Evolutionary conservation across 2,113 vertebrate genomes (phyloP), one percentile per base, ranked within the genome.

Genomic region (Pachyramphus minor): DNA sequence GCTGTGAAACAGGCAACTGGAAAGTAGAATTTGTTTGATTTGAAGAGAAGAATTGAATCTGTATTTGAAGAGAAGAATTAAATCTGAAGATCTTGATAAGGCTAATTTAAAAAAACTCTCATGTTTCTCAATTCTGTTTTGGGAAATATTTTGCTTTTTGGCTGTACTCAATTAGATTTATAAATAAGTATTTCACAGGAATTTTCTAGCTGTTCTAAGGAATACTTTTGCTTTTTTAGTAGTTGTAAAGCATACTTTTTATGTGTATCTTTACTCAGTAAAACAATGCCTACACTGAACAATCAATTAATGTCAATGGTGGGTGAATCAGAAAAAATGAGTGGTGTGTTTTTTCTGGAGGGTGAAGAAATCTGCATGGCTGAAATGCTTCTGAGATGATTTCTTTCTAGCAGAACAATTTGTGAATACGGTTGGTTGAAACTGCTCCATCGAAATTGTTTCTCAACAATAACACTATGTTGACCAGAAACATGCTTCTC

Each of bases 311-410:
- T 56, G 75, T 56, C 81, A 92, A 67, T 58, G 84, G 52, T 37
- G 66, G 39, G 84, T 92, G 49, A 94, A 94, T 60, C 87, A 82
- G 91, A 91, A 72, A 68, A 77, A 92, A 84, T 68, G 45, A 95
- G 53, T 64, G 39, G 55, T 87, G 64, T 49, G 64, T 28, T 82
- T 93, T 91, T 82, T 73, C 83, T 75, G 64, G 53, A 68, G 77
- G 58, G 62, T 78, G 78, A 95, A 95, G 87, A 94, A 87, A 84
- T 87, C 76, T 68, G 31, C 87, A 53, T 91, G 94, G 84, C 74
- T 91, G 93, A 91, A 87, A 87, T 91, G 81, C 77, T 93, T 91
- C 62, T 78, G 74, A 94, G 88, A 41, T 2, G 0, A 39, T 78
- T 95, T 68, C 22, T 60, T 89, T 87, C 84, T 72, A 84, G 87